Evolutionary conservation across 2,888 invertebrate genomes (phyloP).

Genomic region (Willowsia nigromaculata): DNA sequence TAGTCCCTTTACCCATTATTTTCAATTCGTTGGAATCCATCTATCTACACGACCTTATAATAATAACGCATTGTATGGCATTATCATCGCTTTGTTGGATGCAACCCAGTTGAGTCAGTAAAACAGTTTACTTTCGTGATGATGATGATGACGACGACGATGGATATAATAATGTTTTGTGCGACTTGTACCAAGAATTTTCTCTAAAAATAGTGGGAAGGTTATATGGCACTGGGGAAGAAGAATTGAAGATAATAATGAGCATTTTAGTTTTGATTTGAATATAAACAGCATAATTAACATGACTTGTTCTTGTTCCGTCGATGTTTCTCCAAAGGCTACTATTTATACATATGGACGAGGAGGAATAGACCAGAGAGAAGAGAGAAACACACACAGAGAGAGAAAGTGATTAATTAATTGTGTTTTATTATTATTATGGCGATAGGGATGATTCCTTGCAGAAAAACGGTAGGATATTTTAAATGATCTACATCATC

Average conservation of each 20-base stretch:
- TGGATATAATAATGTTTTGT: neutral
- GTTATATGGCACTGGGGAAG: neutral
- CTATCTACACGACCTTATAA: neutral
- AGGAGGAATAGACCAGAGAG: too few relatives aligned
- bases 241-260: neutral
- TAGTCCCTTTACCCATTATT: conserved; percentile 24
- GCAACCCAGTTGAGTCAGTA: neutral
- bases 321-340: neutral
- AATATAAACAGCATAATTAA: conserved; percentile 11
- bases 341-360: too few relatives aligned
- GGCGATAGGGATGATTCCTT: neutral
- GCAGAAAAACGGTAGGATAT: too few relatives aligned
- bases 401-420: conserved; percentile 38
- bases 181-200: neutral
- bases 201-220: neutral
- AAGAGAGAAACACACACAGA: too few relatives aligned
- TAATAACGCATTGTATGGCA: neutral
- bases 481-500: neutral
- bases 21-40: conserved; percentile 36
- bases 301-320: neutral
- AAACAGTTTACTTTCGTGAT: neutral
- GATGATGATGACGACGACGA: neutral
- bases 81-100: neutral
- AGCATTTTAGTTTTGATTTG: conserved; percentile 23
- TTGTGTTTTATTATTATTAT: conserved; percentile 8